A percentile compares a stretch with the other conserved stretches of the same genome.
Evolutionary conservation across 1,140 invertebrate genomes (phyloP).

Genomic region (Gryllus bimaculatus): DNA sequence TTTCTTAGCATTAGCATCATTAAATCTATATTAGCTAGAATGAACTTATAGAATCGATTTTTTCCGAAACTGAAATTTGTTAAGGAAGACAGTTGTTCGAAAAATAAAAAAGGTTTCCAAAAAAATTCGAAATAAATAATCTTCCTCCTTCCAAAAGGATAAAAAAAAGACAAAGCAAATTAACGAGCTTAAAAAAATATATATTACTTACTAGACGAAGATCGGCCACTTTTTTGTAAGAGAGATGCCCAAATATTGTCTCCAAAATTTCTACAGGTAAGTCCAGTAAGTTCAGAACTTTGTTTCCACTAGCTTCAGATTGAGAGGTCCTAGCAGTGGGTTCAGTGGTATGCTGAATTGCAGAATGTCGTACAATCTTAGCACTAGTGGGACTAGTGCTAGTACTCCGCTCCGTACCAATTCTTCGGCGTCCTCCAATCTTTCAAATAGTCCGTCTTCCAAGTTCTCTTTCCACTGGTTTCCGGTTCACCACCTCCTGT

Average conservation of each 20-base stretch:
- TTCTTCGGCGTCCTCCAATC: no score
- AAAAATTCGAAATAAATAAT: not conserved
- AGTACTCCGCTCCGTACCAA: not conserved
- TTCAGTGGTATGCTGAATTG: not conserved
- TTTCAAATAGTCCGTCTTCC: no score
- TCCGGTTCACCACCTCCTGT: not conserved
- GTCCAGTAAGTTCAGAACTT: not conserved
- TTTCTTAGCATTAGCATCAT: no score
- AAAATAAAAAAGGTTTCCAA: not conserved
- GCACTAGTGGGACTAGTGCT: not conserved
- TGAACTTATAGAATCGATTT: not conserved
- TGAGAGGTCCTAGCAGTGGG: not conserved
- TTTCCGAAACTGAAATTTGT: not conserved
- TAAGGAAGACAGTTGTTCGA: not conserved
- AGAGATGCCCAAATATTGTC: not conserved
- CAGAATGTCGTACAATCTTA: not conserved
- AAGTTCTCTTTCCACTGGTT: no score
- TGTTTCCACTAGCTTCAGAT: not conserved
- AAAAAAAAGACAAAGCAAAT: not conserved
- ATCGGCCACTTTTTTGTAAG: not conserved
- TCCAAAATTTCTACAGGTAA: not conserved
- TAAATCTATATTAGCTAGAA: no score
- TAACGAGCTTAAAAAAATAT: not conserved
- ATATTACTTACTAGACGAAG: not conserved
- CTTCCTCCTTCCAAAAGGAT: not conserved